Evolutionary conservation across 2,113 vertebrate genomes (phyloP), one percentile per base, ranked within the genome.

Genomic region (Tachysurus fulvidraco): DNA sequence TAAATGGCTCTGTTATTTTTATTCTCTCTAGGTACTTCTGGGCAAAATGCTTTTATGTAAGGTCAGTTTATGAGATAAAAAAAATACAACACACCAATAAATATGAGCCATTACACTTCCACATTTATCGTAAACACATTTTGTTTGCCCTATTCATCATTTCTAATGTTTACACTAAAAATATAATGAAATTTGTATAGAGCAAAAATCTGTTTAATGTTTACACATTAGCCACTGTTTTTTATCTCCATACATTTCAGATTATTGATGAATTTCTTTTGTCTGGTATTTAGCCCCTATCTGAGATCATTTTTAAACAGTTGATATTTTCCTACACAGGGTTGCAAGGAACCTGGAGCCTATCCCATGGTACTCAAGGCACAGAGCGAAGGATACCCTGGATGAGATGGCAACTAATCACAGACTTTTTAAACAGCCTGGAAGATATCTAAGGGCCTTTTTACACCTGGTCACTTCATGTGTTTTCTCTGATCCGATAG

Each of bases 21-120:
- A 83, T 50, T 83, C 81, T 65, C 81, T 83, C 81, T n/a, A 65
- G 60, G 36, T 83, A 65, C 52, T 65, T 50, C 60, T 83, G 81
- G 44, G 23, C 36, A 65, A 83, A 83, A 65, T 65, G 60, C 81
- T 83, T 46, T 65, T 28, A 44, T 28, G 41, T 30, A 28, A 83
- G 81, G 81, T 83, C 44, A 83, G 65, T 83, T 83, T 28, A 64
- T 64, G 59, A 25, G 25, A 1, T 16, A 64, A 64, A 46, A 60
- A 55, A 67, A 30, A 67, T 1, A 14, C 3, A 41, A 60, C 17
- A 60, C 36, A 21, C 5, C 78, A 21, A 44, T 60, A 60, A 50
- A 83, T 65, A 65, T 52, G 8, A 50, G 60, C n/a, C 3, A 52
- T 50, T 65, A 62, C 21, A 50, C 25, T 25, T 19, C 41, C 44